Evolutionary conservation across 2,888 invertebrate species (phyloP).

Genomic region (Nysson spinosus): DNA sequence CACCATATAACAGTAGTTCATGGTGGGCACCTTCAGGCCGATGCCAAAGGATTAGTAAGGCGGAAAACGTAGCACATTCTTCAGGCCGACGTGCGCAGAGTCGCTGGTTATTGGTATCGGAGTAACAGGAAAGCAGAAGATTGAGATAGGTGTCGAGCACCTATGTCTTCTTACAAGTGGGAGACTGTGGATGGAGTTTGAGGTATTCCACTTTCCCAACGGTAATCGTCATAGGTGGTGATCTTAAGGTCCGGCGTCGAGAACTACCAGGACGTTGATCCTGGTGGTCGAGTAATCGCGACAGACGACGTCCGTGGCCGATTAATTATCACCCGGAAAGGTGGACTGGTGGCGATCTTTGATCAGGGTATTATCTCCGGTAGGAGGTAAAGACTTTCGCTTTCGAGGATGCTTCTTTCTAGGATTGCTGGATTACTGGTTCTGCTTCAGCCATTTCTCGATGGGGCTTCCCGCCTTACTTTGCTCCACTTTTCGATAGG

Average conservation of each 20-base stretch:
- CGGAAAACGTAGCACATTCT: slow-evolving; percentile 47
- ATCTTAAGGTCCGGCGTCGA: slow-evolving; percentile 4
- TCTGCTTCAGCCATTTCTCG: too few species aligned
- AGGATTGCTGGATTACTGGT: not conserved
- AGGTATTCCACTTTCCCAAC: slow-evolving; percentile 1
- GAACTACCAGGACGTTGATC: slow-evolving; percentile 19
- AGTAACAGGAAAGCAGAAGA: slow-evolving; percentile 58
- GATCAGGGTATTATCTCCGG: slow-evolving; percentile 49
- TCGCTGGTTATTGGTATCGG: slow-evolving; percentile 70
- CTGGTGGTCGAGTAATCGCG: slow-evolving; percentile 12
- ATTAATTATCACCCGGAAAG: slow-evolving; percentile 65
- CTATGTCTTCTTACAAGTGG: too few species aligned
- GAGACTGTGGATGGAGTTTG: not conserved
- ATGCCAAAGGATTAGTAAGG: slow-evolving; percentile 22
- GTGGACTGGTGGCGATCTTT: slow-evolving; percentile 62
- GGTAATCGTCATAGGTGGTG: not conserved
- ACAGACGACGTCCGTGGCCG: slow-evolving; percentile 29
- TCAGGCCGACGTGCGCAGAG: slow-evolving; percentile 68
- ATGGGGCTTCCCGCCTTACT: too few species aligned
- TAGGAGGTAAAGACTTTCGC: slow-evolving; percentile 9
- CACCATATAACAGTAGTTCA: not conserved
- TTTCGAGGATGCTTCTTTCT: slow-evolving; percentile 12
- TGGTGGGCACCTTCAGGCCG: slow-evolving; percentile 47
- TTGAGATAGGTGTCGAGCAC: slow-evolving; percentile 8
- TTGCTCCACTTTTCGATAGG: too few species aligned